These are phyloP conservation scores for Ochotona curzoniae DNA, from an alignment of 2,113 vertebrate species.

Conservation along the genomic window DNA sequence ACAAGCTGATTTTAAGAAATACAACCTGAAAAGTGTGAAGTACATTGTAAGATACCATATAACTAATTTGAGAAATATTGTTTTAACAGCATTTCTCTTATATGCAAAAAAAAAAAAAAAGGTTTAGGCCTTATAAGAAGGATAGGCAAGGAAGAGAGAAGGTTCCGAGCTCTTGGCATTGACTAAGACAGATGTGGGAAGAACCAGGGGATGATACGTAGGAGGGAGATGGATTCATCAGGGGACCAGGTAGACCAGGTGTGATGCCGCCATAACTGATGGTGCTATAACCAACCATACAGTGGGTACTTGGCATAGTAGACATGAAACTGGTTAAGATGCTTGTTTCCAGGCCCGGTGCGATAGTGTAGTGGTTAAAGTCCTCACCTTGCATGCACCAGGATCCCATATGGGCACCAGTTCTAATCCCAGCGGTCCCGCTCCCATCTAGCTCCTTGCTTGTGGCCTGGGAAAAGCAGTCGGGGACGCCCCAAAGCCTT, in stretches of 20 bases:
- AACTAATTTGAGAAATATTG: neutral
- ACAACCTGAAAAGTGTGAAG: neutral
- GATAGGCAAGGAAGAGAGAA: neutral
- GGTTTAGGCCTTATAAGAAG: neutral
- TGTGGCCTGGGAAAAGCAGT: no score
- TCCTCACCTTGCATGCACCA: no score
- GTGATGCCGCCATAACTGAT: neutral
- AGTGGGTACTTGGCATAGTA: no score
- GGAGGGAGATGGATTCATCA: neutral
- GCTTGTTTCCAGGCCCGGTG: no score
- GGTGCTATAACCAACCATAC: neutral
- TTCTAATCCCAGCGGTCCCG: no score
- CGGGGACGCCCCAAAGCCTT: no score
- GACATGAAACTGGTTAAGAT: no score
- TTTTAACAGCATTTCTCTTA: neutral
- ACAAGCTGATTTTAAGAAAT: neutral
- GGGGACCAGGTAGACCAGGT: neutral
- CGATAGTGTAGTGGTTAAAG: no score
- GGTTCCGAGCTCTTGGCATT: neutral
- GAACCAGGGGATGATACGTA: neutral
- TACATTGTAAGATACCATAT: neutral
- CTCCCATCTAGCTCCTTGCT: no score
- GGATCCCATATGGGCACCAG: no score
- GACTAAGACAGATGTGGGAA: neutral
- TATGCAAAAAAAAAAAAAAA: neutral